Evolutionary conservation across 1,140 invertebrate species (phyloP), one percentile per base, ranked within the genome.

Genomic region (Pinna nobilis): DNA sequence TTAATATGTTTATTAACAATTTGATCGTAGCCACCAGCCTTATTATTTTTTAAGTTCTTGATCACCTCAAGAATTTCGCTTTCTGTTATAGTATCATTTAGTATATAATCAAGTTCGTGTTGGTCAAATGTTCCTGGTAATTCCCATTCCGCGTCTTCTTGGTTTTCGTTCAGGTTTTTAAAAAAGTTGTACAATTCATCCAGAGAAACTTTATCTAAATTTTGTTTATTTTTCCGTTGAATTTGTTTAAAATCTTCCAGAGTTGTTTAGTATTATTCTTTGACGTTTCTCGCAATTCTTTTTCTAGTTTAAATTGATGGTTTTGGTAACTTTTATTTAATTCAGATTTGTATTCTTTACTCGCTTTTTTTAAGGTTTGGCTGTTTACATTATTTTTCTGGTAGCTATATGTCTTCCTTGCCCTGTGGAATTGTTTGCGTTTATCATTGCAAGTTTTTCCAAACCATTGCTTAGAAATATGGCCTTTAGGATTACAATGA

Each of bases 1-100:
- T 70, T 75, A 9, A 70, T 64, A 23, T 75, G 61, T 32, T 75
- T 59, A 64, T 75, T 70, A 0, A 55, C n/a, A 4, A 69, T 57
- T 1, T 33, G 15, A 50, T 75, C 73, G 6, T 28, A 5, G 3
- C 66, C 66, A 6, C 39, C 18, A 15, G 66, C 60, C 39, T 75
- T 75, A 37, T 65, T 57, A 33, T 50, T 53, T 49, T 50, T 57
- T 1, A 70, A 25, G 7, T 50, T 59, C 23, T 41, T 69, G 1
- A 65, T 49, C 1, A 47, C 39, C n/a, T 55, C 44, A 23, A 53
- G 3, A 15, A 70, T 70, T 50, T 75, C 73, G 5, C 23, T n/a
- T 28, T 50, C 59, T 18, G 35, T 65, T 20, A 70, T 65, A 0
- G 47, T 5, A 3, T 11, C 11, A 60, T 71, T 76, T 33, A 68